These are phyloP conservation scores for Columba janthina DNA, from an alignment of 2,113 vertebrate species.

Conservation along the genomic window DNA sequence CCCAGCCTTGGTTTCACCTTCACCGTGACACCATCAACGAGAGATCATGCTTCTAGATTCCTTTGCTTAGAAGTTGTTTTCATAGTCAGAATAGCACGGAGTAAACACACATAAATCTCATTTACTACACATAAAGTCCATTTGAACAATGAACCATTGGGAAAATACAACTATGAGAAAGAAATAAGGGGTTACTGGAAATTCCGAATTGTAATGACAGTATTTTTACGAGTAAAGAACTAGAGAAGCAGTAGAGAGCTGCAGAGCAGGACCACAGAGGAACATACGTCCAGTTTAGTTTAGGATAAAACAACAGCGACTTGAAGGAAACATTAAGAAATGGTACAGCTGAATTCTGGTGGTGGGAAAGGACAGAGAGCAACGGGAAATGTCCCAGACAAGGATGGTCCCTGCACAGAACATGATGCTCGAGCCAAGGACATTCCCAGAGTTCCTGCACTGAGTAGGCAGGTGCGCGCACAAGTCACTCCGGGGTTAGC, in stretches of 20 bases:
- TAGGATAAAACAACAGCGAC: neutral
- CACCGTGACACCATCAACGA: neutral
- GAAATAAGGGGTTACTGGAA: neutral
- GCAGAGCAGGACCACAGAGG: neutral
- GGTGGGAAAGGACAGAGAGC: neutral
- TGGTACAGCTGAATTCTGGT: neutral
- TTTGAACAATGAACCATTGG: neutral
- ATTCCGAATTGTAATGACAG: neutral
- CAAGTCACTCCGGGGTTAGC: neutral
- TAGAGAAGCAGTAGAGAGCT: neutral
- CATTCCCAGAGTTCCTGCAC: neutral
- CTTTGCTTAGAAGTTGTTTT: neutral
- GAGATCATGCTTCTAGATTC: neutral
- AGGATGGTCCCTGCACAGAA: neutral
- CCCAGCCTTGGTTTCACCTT: neutral
- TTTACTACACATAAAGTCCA: neutral
- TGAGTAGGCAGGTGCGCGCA: accelerated
- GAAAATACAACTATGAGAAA: neutral
- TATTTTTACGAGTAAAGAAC: neutral
- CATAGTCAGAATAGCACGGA: neutral
- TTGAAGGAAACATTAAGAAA: neutral
- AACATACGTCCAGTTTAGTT: neutral
- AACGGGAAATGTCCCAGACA: neutral
- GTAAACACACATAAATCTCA: neutral
- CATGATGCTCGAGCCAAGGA: neutral